phyloP scores from a whole-genome alignment of 2,888 invertebrate species.

The Athalia cordata region DNA sequence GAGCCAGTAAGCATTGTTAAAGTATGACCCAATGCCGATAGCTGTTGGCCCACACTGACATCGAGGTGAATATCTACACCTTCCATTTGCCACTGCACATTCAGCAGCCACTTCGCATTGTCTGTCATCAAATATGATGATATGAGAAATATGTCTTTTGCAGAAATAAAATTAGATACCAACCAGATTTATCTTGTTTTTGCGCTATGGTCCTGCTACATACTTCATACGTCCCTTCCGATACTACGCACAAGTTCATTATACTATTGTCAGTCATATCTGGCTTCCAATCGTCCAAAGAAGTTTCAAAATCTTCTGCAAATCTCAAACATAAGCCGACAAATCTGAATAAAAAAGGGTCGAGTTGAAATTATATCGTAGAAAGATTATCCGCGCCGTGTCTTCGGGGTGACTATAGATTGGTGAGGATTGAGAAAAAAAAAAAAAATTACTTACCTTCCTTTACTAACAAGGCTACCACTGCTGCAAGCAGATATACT shows the following conservation, averaged over 20 bases:
- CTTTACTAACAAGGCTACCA: slow-evolving; percentile 96
- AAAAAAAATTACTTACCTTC: slow-evolving; percentile 68
- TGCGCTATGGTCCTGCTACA: slow-evolving; percentile 94
- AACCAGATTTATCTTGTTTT: slow-evolving; percentile 83
- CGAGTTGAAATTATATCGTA: slow-evolving; percentile 17
- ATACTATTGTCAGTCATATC: slow-evolving; percentile 85
- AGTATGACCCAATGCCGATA: slow-evolving; percentile 95
- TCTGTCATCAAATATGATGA: too few species aligned
- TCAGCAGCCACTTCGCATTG: slow-evolving; percentile 98
- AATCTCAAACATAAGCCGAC: slow-evolving; percentile 94
- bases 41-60: slow-evolving; percentile 95
- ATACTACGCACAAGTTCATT: slow-evolving; percentile 97
- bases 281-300: slow-evolving; percentile 98
- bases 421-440: neutral
- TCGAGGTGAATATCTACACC: slow-evolving; percentile 98
- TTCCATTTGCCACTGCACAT: slow-evolving; percentile 99
- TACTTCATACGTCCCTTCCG: slow-evolving; percentile 98
- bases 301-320: slow-evolving; percentile 97
- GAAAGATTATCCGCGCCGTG: neutral
- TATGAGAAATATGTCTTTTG: slow-evolving; percentile 34
- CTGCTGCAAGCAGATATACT: slow-evolving; percentile 96
- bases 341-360: slow-evolving; percentile 77
- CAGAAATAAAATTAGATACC: slow-evolving; percentile 47
- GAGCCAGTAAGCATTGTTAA: slow-evolving; percentile 95
- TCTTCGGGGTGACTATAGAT: neutral